These are phyloP conservation scores for Conus betulinus DNA, from an alignment of 1,140 invertebrate genomes.

Conservation along the genomic window DNA sequence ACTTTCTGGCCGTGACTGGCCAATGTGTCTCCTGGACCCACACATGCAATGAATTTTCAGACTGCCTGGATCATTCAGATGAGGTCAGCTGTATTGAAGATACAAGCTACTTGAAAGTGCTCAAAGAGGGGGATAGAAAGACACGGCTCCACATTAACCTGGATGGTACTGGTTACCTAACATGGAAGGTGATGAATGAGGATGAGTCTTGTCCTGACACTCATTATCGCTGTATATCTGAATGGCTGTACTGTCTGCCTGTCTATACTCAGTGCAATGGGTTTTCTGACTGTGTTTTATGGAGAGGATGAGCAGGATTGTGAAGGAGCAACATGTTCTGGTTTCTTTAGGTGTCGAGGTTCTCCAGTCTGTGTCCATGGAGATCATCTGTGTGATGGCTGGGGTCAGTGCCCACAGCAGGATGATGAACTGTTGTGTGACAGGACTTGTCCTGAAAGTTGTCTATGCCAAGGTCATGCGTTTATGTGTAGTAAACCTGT, in stretches of 20 bases:
- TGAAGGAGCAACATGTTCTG: slow-evolving; percentile 28
- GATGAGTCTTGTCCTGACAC: slow-evolving; percentile 6
- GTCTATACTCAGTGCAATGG: slow-evolving; percentile 29
- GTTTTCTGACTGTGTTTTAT: not conserved
- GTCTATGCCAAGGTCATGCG: slow-evolving; percentile 25
- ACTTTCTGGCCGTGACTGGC: not conserved
- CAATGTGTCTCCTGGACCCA: not conserved
- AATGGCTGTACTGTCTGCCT: not conserved
- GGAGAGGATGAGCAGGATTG: slow-evolving; percentile 19
- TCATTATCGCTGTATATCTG: not conserved
- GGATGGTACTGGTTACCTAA: not conserved
- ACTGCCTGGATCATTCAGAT: not conserved
- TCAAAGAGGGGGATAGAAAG: too few species aligned
- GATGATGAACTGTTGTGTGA: slow-evolving; percentile 42
- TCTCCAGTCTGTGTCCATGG: slow-evolving; percentile 33
- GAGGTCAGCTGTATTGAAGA: not conserved
- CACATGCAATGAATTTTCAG: not conserved
- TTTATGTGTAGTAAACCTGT: not conserved
- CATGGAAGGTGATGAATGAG: not conserved
- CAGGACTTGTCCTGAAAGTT: slow-evolving; percentile 44
- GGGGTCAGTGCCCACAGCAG: slow-evolving; percentile 35
- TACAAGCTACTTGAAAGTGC: too few species aligned
- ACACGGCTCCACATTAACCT: not conserved
- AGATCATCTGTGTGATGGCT: slow-evolving; percentile 28
- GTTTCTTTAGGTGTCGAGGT: slow-evolving; percentile 27